Evolutionary conservation across 2,888 invertebrate species (phyloP), one percentile per base, ranked within the genome.

Genomic region (Cantharis rufa): DNA sequence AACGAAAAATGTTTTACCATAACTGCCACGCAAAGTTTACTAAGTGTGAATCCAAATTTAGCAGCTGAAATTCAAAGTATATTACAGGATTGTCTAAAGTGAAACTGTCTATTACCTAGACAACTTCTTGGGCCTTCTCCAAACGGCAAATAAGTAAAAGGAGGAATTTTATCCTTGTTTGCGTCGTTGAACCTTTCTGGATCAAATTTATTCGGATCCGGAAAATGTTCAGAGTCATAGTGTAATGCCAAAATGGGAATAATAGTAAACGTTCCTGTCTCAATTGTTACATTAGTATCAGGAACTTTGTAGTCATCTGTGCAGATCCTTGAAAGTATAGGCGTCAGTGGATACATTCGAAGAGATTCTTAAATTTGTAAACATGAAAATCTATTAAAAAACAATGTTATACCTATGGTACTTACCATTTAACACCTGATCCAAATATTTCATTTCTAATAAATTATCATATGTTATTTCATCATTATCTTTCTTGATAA

Each of bases 171-270:
- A 5, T 2, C 5, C 7, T n/a, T 48, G 7, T 48, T 48, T 1
- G 4, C 11, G 5, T 48, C 32, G 13, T n/a, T n/a, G 32, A 48
- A 48, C 32, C 32, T 48, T 4, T 48, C 5, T n/a, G 32, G 32
- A 48, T 48, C n/a, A 48, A 48, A 48, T 48, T 48, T n/a, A n/a
- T 48, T 7, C 1, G 32, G 32, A 1, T 48, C n/a, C 0, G n/a
- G 32, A 7, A 5, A 84, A 72, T 83, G 82, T 71, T 84, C 84
- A 9, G 83, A 82, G 77, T 85, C 84, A 61, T 81, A 79, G 10
- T 85, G 85, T 15, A 85, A 78, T 7, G 83, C 85, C 71, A 83
- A 76, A 73, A 82, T 82, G 0, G 83, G 78, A 27, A 86, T 79
- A 66, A 82, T 27, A 5, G 84, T 80, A 9, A 80, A 75, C 1